Evolutionary conservation across 2,888 invertebrate genomes (phyloP).

Genomic region (Pardosa pseudoannulata): DNA sequence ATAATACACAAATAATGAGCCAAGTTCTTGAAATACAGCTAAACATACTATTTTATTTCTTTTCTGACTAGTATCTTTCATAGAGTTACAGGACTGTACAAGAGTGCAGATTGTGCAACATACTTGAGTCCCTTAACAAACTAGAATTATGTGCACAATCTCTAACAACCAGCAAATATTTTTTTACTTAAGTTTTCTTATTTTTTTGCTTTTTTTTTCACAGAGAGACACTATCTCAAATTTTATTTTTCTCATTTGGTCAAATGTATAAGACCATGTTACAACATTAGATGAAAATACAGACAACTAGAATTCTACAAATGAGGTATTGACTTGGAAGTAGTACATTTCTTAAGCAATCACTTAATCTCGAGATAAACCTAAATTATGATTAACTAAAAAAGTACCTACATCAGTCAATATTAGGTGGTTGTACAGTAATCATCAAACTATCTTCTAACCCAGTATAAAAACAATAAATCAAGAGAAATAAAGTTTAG

Average conservation of each 20-base stretch:
- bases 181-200: constrained; percentile 24
- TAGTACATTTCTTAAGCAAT: constrained; percentile 38
- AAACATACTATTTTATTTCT: constrained; percentile 71
- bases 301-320: constrained; percentile 57
- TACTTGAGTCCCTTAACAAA: constrained; percentile 67
- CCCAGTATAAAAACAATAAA: not conserved
- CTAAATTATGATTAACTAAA: not conserved
- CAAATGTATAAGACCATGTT: constrained; percentile 53
- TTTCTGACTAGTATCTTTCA: constrained; percentile 71
- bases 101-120: constrained; percentile 70
- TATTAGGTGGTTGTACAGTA: not conserved
- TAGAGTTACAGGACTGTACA: constrained; percentile 71
- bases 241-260: constrained; percentile 49
- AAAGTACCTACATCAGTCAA: not conserved
- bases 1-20: not conserved
- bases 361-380: not conserved
- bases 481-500: not conserved
- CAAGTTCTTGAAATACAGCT: constrained; percentile 47
- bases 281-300: constrained; percentile 60
- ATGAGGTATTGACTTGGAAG: constrained; percentile 67
- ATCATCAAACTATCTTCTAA: not conserved
- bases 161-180: constrained; percentile 70
- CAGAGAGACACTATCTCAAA: constrained; percentile 40
- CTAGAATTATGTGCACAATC: constrained; percentile 72
- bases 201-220: constrained; percentile 2